Percentiles rank a stretch among this genome's conserved stretches.
Evolutionary conservation across 2,888 invertebrate genomes (phyloP).

Genomic region (Monochamus alternatus): DNA sequence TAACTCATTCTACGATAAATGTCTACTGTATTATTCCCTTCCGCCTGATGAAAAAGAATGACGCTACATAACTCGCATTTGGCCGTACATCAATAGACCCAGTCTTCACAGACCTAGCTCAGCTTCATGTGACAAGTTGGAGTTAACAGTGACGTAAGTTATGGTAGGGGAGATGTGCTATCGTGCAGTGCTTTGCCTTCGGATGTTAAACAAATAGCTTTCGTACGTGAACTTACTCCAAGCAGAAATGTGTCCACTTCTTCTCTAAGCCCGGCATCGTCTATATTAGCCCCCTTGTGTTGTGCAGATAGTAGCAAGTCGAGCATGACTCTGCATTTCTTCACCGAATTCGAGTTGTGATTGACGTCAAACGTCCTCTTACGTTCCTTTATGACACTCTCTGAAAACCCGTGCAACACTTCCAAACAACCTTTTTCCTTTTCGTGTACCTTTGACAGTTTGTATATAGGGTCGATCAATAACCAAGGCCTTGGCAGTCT

Average conservation of each 20-base stretch:
- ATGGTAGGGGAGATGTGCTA: too few species aligned
- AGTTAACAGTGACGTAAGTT: too few species aligned
- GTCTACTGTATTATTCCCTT: too few species aligned
- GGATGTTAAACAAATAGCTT: constrained; percentile 1
- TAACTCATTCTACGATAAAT: too few species aligned
- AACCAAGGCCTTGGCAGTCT: constrained; percentile 47
- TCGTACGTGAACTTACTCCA: constrained; percentile 66
- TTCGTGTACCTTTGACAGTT: background rate
- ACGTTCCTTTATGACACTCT: constrained; percentile 44
- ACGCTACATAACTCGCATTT: too few species aligned
- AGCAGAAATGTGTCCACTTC: constrained; percentile 78
- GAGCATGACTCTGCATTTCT: constrained; percentile 72
- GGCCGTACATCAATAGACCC: too few species aligned
- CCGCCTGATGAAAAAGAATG: too few species aligned
- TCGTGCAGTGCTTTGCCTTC: too few species aligned
- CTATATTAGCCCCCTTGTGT: constrained; percentile 70
- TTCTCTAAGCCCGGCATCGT: constrained; percentile 74
- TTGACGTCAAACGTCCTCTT: constrained; percentile 19
- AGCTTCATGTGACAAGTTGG: too few species aligned
- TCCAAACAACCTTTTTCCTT: constrained; percentile 21
- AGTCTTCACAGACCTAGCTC: too few species aligned
- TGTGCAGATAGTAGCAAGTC: constrained; percentile 74
- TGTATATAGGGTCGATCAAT: constrained; percentile 20
- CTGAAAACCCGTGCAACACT: constrained; percentile 45
- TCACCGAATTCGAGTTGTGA: constrained; percentile 37